Percentiles rank a stretch among this genome's conserved stretches.
These are phyloP conservation scores for Drosophila pectinifera DNA, from an alignment of 1,140 invertebrate genomes.

Conservation along the genomic window DNA sequence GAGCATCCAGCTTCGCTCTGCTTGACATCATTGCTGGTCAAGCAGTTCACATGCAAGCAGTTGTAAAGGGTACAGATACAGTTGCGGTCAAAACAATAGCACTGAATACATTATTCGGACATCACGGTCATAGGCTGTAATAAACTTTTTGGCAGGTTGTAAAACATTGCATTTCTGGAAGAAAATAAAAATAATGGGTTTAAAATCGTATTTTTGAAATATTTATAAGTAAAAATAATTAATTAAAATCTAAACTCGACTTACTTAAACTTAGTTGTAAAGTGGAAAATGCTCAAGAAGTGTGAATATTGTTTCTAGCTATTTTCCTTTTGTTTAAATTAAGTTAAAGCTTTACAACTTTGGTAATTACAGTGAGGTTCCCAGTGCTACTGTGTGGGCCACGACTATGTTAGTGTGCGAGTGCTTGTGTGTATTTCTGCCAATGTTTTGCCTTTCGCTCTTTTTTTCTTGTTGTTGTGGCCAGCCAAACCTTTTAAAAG, in stretches of 20 bases:
- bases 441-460: constrained; percentile 15
- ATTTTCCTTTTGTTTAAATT: not conserved
- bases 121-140: too few relatives aligned
- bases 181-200: not conserved
- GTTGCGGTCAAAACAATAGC: not conserved
- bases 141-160: too few relatives aligned
- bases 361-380: not conserved
- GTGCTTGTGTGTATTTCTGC: not conserved
- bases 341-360: not conserved
- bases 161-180: too few relatives aligned
- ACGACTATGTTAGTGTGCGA: not conserved
- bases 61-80: not conserved
- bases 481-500: constrained; percentile 18
- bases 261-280: not conserved
- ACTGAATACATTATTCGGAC: too few relatives aligned
- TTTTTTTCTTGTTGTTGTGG: constrained; percentile 3
- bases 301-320: not conserved
- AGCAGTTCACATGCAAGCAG: constrained; percentile 6
- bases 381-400: constrained; percentile 7
- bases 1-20: not conserved
- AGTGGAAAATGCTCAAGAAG: not conserved
- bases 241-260: not conserved
- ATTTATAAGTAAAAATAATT: not conserved
- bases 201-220: not conserved
- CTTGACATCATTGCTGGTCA: not conserved